Percentiles rank a stretch among this genome's conserved stretches.
phyloP scores from a whole-genome alignment of 2,888 invertebrate genomes.

The Psylliodes chrysocephalus region DNA sequence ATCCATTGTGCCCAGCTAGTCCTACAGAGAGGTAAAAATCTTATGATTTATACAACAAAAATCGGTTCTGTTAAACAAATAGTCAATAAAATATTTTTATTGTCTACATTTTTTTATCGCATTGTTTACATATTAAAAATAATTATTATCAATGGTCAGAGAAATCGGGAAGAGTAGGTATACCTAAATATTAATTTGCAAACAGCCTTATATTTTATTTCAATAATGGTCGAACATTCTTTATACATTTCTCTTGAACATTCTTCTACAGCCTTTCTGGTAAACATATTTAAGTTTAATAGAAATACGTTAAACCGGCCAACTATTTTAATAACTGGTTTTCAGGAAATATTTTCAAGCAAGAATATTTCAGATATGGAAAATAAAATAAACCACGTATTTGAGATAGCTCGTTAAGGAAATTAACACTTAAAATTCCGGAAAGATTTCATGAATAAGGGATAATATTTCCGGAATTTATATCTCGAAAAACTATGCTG shows the following conservation, averaged over 20 bases:
- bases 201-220: no score
- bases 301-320: not conserved
- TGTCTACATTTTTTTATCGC: no score
- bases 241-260: not conserved
- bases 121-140: no score
- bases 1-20: no score
- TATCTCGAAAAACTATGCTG: not conserved
- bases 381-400: constrained; percentile 14
- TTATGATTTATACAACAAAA: no score
- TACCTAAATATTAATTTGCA: no score
- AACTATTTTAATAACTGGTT: constrained; percentile 17
- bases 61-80: no score
- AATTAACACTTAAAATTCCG: constrained; percentile 34
- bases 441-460: constrained; percentile 20
- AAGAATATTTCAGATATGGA: constrained; percentile 27
- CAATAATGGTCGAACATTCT: not conserved
- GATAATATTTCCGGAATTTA: constrained; percentile 21
- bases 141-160: no score
- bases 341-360: constrained; percentile 19
- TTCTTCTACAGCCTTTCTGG: constrained; percentile 9
- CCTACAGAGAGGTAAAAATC: no score
- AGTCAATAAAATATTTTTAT: no score
- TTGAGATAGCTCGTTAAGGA: constrained; percentile 25
- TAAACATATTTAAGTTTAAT: constrained; percentile 9
- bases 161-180: no score